Evolutionary conservation across 2,888 invertebrate genomes (phyloP), one percentile per base, ranked within the genome.

Genomic region (Yponomeuta evonymella): DNA sequence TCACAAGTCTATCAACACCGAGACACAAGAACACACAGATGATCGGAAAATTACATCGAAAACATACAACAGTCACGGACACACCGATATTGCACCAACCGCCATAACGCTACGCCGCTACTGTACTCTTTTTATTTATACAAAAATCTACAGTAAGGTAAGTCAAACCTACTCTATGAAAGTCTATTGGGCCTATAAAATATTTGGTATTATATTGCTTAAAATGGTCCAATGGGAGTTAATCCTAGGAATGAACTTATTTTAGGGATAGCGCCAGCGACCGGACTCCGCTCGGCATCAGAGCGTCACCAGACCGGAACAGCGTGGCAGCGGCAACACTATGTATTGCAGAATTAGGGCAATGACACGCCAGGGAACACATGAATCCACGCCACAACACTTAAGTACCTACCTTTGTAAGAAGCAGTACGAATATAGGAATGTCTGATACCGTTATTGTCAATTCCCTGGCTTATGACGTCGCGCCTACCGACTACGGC

Each of bases 221-320:
- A 89, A 85, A 83, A 80, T 92, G 91, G 90, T 92, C 90, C 91
- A 81, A 89, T 88, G 87, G 88, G 86, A 83, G 86, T 83, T 84
- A 36, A 80, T 79, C 79, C 83, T 85, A 88, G 84, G 83, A 80
- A 76, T 82, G 78, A 84, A 83, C 81, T 74, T 74, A 74, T 74
- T 75, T 73, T 71, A 72, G 70, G 72, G 67, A 12, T 70, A 65
- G 9, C 65, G 12, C 33, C n/a, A 12, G 65, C 51, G 15, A 15
- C 15, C 33, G 1, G 5, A 33, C 33, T 33, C 33, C 5, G 33
- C 33, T 33, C 33, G 33, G 33, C 33, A 4, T 33, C 33, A 4
- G 33, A 33, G 33, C 33, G 33, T 33, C 33, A 33, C 2, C 33
- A 33, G 33, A 33, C 58, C 58, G 0, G n/a, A n/a, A n/a, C 36